Evolutionary conservation across 2,113 vertebrate genomes (phyloP), one percentile per base, ranked within the genome.

Genomic region (Tachycineta bicolor): DNA sequence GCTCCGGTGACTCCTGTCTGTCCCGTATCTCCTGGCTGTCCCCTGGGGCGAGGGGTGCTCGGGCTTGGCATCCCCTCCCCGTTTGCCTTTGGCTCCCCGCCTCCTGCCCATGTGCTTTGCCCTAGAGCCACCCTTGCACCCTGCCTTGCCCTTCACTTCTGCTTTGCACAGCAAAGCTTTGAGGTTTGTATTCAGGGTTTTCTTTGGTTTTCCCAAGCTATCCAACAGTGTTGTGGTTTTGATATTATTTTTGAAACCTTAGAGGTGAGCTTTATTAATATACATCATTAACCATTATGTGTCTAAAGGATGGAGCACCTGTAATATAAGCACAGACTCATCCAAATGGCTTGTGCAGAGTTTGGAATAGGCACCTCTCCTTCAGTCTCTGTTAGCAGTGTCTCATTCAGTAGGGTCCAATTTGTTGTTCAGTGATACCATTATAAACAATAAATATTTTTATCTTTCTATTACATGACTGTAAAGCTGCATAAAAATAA

Each of bases 361-460:
- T 26, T 83, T 34, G 39, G 25, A 69, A 25, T 12, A 60, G 75
- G 31, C 13, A 21, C 7, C 24, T 74, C 39, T 65, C 73, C 22
- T 52, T 70, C 20, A 2, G 26, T 49, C 0, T 1, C 3, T 44
- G 10, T 50, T 59, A 63, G 11, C 58, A 46, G 37, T 33, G 3
- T 22, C 9, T 73, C 9, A 68, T 63, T 87, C 64, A 47, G 52
- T 11, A 56, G 74, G 56, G 39, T 65, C 68, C n/a, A 29, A 28
- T 70, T 82, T 84, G 25, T 62, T 50, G 4, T 34, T 91, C 52
- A 55, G 0, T 18, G 20, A 23, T 20, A 59, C 12, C 34, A 5
- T 74, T 91, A 64, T 58, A 62, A 92, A 56, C 19, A 85, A 16
- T 74, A 92, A 89, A 87, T 89, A 76, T 80, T 96, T 83, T 55